Conservation (phyloP, 2,113 vertebrate species). For the Phyllostomus discolor region DNA sequence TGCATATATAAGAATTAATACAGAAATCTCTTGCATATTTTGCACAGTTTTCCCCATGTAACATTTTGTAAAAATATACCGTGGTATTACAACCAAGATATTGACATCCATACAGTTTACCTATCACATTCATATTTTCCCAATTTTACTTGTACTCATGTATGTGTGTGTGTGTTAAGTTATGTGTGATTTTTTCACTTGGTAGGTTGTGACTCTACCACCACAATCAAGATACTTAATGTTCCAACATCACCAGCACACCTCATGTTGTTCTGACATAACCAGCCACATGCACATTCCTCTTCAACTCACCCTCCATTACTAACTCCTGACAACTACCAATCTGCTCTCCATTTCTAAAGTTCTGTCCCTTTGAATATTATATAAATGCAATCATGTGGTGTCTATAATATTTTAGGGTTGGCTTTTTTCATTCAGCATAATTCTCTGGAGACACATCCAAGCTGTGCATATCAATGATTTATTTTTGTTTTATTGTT, state of each 20-base stretch:
- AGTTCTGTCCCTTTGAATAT: neutral
- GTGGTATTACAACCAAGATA: neutral
- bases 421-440: neutral
- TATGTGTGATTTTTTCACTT: neutral
- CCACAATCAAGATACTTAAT: neutral
- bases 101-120: neutral
- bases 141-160: neutral
- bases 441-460: neutral
- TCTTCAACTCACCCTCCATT: neutral
- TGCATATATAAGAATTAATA: neutral
- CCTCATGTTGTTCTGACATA: neutral
- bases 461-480: neutral
- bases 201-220: neutral
- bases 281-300: neutral
- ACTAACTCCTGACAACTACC: neutral
- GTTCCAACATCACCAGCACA: neutral
- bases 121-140: neutral
- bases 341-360: neutral
- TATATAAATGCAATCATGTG: neutral
- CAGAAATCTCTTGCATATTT: neutral
- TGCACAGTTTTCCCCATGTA: neutral
- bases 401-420: neutral
- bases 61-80: neutral
- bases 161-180: neutral
- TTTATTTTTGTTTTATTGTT: neutral